A percentile compares a stretch with the other conserved stretches of the same genome.
These are phyloP conservation scores for Cremastobaeus sp. DNA, from an alignment of 2,888 invertebrate genomes.

Conservation along the genomic window DNA sequence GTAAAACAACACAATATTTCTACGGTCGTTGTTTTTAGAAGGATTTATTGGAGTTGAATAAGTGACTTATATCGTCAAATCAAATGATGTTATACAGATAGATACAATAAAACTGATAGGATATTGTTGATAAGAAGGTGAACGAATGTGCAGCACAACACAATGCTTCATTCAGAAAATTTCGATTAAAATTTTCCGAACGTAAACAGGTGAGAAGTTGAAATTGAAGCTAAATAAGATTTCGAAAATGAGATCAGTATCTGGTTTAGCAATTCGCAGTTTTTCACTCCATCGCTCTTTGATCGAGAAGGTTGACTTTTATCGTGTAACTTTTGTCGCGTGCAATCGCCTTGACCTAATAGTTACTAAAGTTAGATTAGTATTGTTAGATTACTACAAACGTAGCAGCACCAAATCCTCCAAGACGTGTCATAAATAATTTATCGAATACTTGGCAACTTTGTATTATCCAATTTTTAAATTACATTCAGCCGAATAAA, in stretches of 20 bases:
- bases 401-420: background rate
- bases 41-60: no score
- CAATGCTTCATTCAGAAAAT: no score
- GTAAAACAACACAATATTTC: no score
- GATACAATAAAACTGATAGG: no score
- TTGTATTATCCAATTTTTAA: conserved; percentile 34
- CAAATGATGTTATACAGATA: no score
- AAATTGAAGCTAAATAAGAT: conserved; percentile 29
- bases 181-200: no score
- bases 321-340: conserved; percentile 35
- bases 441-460: conserved; percentile 30
- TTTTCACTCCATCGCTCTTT: conserved; percentile 23
- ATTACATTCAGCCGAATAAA: conserved; percentile 22
- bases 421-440: conserved; percentile 51
- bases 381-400: conserved; percentile 47
- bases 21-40: no score
- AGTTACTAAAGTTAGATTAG: conserved; percentile 50
- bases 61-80: no score
- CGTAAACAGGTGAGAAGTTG: no score
- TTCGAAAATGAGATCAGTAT: conserved; percentile 4
- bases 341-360: conserved; percentile 34
- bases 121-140: no score
- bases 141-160: no score
- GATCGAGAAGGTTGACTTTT: conserved; percentile 33
- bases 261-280: conserved; percentile 18